phyloP scores from a whole-genome alignment of 1,140 invertebrate genomes.

The Conus ventricosus region DNA sequence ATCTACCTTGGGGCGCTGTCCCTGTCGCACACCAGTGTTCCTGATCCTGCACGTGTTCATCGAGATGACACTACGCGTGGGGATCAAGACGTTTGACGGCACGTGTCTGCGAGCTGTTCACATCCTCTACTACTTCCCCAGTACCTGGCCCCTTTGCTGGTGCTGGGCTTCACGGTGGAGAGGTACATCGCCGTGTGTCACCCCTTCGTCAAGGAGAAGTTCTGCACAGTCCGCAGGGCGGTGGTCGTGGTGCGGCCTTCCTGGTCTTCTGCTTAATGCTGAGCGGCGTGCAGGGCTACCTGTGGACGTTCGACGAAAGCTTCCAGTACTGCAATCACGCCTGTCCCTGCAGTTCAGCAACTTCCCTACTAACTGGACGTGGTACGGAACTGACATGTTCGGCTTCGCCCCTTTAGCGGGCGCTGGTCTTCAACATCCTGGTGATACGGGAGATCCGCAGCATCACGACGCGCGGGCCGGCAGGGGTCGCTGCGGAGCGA shows the following conservation, averaged over 20 bases:
- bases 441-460: slow-evolving; percentile 68
- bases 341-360: slow-evolving; percentile 40
- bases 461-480: slow-evolving; percentile 58
- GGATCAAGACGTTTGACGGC: slow-evolving; percentile 57
- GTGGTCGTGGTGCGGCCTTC: slow-evolving; percentile 78
- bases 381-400: slow-evolving; percentile 69
- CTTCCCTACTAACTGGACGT: slow-evolving; percentile 69
- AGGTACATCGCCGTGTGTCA: slow-evolving; percentile 97
- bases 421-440: slow-evolving; percentile 69
- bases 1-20: slow-evolving; percentile 64
- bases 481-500: slow-evolving; percentile 11
- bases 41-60: slow-evolving; percentile 65
- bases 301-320: slow-evolving; percentile 63
- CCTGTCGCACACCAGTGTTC: slow-evolving; percentile 63
- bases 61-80: slow-evolving; percentile 66
- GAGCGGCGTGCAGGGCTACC: slow-evolving; percentile 68
- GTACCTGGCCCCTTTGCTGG: slow-evolving; percentile 71
- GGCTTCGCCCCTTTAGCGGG: slow-evolving; percentile 62
- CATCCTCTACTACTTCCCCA: slow-evolving; percentile 66
- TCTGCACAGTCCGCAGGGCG: slow-evolving; percentile 87
- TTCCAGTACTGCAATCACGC: slow-evolving; percentile 57
- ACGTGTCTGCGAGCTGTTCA: slow-evolving; percentile 67
- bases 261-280: slow-evolving; percentile 54
- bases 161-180: slow-evolving; percentile 91
- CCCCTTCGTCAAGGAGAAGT: slow-evolving; percentile 85